Evolutionary conservation across 64 coral and sea anemone species (phyloP).

Genomic region (Orbicella faveolata): DNA sequence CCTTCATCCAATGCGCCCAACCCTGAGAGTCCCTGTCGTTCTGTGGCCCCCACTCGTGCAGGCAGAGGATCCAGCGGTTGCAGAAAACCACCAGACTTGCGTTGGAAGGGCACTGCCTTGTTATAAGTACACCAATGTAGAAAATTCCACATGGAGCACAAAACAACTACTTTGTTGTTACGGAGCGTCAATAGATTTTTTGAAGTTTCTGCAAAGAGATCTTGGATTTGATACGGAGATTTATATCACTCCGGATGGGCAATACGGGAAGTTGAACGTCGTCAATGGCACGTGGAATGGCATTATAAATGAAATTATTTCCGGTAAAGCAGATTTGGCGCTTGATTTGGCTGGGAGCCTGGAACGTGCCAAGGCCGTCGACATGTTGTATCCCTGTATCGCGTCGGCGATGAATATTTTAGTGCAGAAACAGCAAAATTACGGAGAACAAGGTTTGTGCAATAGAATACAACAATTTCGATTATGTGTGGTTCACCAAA

Average conservation of each 20-base stretch:
- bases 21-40: constrained; percentile 51
- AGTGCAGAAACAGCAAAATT: constrained; percentile 12
- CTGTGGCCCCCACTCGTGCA: constrained; percentile 21
- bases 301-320: constrained; percentile 31
- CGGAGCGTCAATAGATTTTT: constrained; percentile 58
- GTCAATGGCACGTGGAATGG: constrained; percentile 31
- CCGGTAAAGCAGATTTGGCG: constrained; percentile 26
- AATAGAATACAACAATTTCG: no score
- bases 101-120: constrained; percentile 10
- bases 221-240: constrained; percentile 45
- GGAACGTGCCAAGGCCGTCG: neutral
- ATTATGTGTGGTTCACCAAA: no score
- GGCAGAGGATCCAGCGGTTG: neutral
- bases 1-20: neutral
- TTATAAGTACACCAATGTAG: neutral
- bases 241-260: constrained; percentile 43
- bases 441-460: neutral
- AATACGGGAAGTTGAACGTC: constrained; percentile 23
- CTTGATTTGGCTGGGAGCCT: constrained; percentile 10
- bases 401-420: constrained; percentile 39
- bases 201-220: constrained; percentile 48
- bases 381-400: constrained; percentile 26
- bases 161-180: constrained; percentile 41
- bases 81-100: neutral
- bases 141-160: neutral